Evolutionary conservation across 2,888 invertebrate genomes (phyloP).

Genomic region (Agrilus mali): DNA sequence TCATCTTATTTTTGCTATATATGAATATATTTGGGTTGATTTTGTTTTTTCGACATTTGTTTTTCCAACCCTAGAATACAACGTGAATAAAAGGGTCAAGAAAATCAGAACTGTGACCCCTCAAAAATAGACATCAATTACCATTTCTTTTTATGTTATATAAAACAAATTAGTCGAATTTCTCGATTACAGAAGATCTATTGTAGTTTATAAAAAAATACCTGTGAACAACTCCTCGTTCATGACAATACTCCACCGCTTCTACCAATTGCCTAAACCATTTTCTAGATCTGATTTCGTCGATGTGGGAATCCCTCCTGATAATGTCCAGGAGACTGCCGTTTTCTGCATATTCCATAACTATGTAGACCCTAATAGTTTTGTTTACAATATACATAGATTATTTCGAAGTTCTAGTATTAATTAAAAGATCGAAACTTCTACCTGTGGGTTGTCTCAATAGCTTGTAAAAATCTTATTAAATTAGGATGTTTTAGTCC

Average conservation of each 20-base stretch:
- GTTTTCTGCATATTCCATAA: conserved; percentile 74
- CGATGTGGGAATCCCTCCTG: conserved; percentile 56
- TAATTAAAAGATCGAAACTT: neutral
- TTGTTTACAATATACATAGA: neutral
- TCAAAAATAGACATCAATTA: too few species aligned
- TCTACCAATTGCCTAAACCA: conserved; percentile 64
- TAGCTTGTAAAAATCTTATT: conserved; percentile 69
- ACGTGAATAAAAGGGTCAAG: too few species aligned
- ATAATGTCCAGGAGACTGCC: conserved; percentile 69
- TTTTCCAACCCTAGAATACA: too few species aligned
- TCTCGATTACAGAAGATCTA: too few species aligned
- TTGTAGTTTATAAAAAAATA: conserved; percentile 21
- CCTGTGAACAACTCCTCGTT: conserved; percentile 69
- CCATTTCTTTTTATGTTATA: too few species aligned
- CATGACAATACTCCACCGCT: conserved; percentile 67
- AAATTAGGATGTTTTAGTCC: conserved; percentile 67
- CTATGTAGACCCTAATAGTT: conserved; percentile 56
- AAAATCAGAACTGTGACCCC: too few species aligned
- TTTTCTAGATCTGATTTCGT: conserved; percentile 51
- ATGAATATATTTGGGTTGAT: too few species aligned
- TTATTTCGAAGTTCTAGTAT: neutral
- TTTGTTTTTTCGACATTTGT: too few species aligned
- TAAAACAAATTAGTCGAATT: too few species aligned
- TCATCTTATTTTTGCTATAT: too few species aligned
- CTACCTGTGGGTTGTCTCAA: conserved; percentile 73